Evolutionary conservation across 1,140 invertebrate genomes (phyloP).

Genomic region (Sinella curviseta): DNA sequence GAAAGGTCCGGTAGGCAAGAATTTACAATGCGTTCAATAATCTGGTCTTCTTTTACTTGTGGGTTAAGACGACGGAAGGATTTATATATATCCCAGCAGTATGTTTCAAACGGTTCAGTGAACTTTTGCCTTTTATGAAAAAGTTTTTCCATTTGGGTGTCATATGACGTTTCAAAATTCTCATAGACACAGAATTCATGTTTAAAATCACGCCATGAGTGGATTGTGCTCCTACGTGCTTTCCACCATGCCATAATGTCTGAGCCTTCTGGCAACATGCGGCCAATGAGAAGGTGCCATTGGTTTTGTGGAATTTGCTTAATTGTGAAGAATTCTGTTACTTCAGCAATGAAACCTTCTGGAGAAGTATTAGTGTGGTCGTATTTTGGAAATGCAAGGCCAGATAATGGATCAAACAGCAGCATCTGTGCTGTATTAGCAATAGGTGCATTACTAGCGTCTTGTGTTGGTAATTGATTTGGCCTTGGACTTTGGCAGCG

Average conservation of each 20-base stretch:
- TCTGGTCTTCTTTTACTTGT: background rate
- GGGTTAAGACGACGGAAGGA: background rate
- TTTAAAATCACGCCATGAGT: background rate
- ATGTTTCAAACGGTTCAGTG: too few species aligned
- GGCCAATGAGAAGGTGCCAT: background rate
- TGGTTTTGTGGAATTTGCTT: background rate
- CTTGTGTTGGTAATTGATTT: too few species aligned
- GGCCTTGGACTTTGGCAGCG: too few species aligned
- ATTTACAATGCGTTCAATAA: slow-evolving; percentile 14
- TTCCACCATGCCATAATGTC: background rate
- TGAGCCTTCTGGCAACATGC: background rate
- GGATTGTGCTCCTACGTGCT: background rate
- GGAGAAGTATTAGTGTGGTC: background rate
- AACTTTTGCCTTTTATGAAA: background rate
- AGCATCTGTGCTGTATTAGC: too few species aligned
- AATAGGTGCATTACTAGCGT: too few species aligned
- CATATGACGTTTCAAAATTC: background rate
- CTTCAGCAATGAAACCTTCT: background rate
- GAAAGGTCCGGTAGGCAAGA: background rate
- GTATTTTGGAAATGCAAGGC: background rate
- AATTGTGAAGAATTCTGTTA: background rate
- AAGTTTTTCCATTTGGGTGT: background rate
- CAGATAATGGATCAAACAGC: background rate
- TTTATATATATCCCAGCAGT: background rate
- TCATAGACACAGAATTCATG: background rate